Percentiles rank a stretch among this genome's conserved stretches.
Conservation (phyloP, 2,888 invertebrate species). For the Drosophila demipolita region DNA sequence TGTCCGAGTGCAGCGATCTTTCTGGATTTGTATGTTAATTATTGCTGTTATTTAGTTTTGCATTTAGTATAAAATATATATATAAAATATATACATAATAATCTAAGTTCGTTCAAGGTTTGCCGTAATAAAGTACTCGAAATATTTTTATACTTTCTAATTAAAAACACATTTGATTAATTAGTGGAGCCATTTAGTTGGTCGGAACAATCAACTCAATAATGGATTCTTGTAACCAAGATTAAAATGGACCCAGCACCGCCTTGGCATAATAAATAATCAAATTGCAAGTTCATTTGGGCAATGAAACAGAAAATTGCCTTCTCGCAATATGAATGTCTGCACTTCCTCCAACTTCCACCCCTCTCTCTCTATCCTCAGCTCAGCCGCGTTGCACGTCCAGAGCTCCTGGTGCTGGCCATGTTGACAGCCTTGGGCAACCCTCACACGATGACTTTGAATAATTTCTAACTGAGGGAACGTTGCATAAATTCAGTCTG, state of each 20-base stretch:
- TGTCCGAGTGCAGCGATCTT: too few species aligned
- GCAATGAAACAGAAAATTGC: constrained; percentile 69
- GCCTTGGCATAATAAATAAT: constrained; percentile 72
- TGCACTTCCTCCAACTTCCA: background rate
- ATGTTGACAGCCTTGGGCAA: constrained; percentile 46
- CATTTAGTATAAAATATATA: background rate
- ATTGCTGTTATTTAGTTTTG: background rate
- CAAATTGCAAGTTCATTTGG: constrained; percentile 76
- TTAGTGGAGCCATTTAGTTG: constrained; percentile 64
- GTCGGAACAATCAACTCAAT: constrained; percentile 64
- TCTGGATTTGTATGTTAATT: background rate
- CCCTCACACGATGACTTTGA: constrained; percentile 72
- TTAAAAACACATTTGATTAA: constrained; percentile 77
- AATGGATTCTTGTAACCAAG: constrained; percentile 53
- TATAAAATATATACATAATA: background rate
- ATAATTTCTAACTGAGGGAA: constrained; percentile 68
- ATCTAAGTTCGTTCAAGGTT: background rate
- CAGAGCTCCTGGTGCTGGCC: constrained; percentile 13
- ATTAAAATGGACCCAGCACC: constrained; percentile 45
- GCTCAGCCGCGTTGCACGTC: background rate
- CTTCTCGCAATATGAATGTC: constrained; percentile 41
- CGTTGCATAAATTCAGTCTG: constrained; percentile 58
- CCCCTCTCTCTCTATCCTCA: background rate
- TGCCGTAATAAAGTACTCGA: constrained; percentile 11
- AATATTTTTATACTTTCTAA: constrained; percentile 46